Evolutionary conservation across 2,113 vertebrate species (phyloP).

Genomic region (Galeopterus variegatus): DNA sequence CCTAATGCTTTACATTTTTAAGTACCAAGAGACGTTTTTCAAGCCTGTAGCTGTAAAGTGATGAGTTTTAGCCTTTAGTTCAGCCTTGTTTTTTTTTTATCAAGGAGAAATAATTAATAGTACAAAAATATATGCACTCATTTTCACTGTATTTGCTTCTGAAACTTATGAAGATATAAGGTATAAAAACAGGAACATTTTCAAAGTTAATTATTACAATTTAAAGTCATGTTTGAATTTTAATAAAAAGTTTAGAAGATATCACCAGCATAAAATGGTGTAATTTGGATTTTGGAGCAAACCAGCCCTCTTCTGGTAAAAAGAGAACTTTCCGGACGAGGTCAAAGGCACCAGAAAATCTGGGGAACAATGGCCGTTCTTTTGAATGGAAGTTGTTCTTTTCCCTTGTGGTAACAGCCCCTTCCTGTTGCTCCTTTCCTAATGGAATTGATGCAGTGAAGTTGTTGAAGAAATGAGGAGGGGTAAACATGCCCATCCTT

Average conservation of each 20-base stretch:
- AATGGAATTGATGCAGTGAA: background rate
- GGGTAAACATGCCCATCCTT: background rate
- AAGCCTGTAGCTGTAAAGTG: background rate
- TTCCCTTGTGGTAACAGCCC: conserved; percentile 24
- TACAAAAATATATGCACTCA: fast-evolving
- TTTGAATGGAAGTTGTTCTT: background rate
- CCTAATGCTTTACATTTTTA: background rate
- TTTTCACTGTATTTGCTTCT: background rate
- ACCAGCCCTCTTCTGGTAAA: background rate
- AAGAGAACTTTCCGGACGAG: background rate
- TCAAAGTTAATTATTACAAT: background rate
- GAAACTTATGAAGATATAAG: fast-evolving
- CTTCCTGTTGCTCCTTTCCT: background rate
- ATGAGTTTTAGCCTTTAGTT: background rate
- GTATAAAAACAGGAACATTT: background rate
- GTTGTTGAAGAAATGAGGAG: conserved; percentile 63
- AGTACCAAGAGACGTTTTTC: background rate
- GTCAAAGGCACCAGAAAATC: background rate
- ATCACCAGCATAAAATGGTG: background rate
- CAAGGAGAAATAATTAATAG: background rate
- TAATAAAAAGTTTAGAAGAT: background rate
- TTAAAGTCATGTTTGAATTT: background rate
- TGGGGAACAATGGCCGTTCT: conserved; percentile 19
- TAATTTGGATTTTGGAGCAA: background rate
- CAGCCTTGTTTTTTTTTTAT: background rate